Evolutionary conservation across 1,140 invertebrate species (phyloP), one percentile per base, ranked within the genome.

Genomic region (Drosophila pseudoananassae): DNA sequence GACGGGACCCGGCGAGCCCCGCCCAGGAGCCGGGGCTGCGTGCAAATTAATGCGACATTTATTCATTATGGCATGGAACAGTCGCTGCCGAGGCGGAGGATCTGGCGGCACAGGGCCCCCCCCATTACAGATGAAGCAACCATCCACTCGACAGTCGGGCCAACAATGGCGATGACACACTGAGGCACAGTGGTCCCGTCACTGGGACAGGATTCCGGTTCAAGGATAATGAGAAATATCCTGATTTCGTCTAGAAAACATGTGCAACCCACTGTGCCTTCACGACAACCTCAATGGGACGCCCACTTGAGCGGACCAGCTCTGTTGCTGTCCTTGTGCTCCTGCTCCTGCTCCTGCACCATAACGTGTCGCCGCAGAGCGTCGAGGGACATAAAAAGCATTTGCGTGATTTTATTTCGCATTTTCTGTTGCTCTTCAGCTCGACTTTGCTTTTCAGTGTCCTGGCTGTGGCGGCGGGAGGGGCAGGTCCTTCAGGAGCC

Each of bases 31-130:
- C 31, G 49, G 63, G 65, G 49, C 75, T 83, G 70, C 79, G 79
- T 83, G 79, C 75, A 83, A 83, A 83, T 83, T 83, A 83, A 83
- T 83, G 79, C 75, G 79, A 83, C 79, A 83, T 83, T 83, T 83
- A 83, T 83, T 83, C 79, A 83, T 83, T 83, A 83, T 71, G 79
- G 75, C 75, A 63, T 70, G 53, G 53, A 76, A 63, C 59, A 76
- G 79, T 69, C 47, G 53, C 58, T 17, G 33, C 14, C 27, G 12
- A 14, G 9, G 8, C 1, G 27, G 61, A 56, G 57, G 54, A 47
- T 29, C 31, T 50, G 23, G 63, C 15, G 10, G 57, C 45, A 8
- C 23, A 14, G 17, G 31, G 43, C 43, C n/a, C n/a, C n/a, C n/a
- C n/a, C n/a, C n/a, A 33, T 47, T 50, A 55, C 63, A 68, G 38